phyloP scores from a whole-genome alignment of 2,797 vertebrate species.

The Crypturellus tataupa region DNA sequence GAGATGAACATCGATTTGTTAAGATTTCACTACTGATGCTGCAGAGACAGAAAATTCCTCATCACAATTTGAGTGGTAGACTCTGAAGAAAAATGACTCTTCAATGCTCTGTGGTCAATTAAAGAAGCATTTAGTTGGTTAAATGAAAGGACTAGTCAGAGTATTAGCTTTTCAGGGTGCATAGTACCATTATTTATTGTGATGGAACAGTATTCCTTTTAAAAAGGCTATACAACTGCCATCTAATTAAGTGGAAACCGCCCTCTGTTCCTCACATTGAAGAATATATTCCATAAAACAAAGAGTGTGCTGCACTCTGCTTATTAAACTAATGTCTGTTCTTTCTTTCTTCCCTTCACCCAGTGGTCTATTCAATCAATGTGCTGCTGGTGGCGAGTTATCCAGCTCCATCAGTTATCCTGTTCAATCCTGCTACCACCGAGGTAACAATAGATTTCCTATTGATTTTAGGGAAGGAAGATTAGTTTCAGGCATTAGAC shows the following conservation, averaged over 20 bases:
- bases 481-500: neutral
- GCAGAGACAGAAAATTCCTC: neutral
- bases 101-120: neutral
- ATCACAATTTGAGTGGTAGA: neutral
- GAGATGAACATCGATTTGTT: neutral
- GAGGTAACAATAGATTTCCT: neutral
- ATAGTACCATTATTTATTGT: conserved; percentile 3
- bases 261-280: neutral
- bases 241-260: conserved; percentile 18
- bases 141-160: conserved; percentile 45
- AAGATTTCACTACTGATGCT: neutral
- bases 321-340: conserved; percentile 29
- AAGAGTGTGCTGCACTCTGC: neutral
- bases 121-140: conserved; percentile 34
- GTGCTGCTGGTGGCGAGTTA: conserved; percentile 26
- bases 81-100: neutral
- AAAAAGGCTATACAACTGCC: conserved; percentile 38
- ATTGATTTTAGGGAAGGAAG: neutral
- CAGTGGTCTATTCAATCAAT: conserved; percentile 36
- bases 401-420: neutral
- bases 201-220: conserved; percentile 22
- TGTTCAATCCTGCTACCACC: neutral
- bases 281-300: conserved; percentile 44
- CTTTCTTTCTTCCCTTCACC: neutral
- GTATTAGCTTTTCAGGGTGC: conserved; percentile 9